Evolutionary conservation across 2,797 vertebrate genomes (phyloP), one percentile per base, ranked within the genome.

Genomic region (Cynopterus sphinx): DNA sequence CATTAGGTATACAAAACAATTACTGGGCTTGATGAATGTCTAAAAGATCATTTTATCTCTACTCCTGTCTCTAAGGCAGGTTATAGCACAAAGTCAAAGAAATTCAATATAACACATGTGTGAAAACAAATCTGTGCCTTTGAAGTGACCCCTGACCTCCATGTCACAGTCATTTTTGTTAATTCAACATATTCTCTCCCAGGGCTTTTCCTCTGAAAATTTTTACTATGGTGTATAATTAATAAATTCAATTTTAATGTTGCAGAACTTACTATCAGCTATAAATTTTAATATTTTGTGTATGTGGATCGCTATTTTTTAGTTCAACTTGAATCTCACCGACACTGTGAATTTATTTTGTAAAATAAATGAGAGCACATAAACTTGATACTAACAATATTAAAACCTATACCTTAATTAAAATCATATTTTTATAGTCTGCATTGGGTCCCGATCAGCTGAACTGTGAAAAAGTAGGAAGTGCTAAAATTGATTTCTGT

Each of bases 121-220:
- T 79, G 63, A 86, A 96, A 96, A 74, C 41, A 91, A 96, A 89
- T 61, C 59, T 95, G 31, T 73, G n/a, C 51, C 75, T 96, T 83
- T 91, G 74, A 91, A 91, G 91, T 91, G 78, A 95, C 61, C 86
- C 15, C 55, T 95, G 77, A 92, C 73, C 93, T 91, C 17, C 6
- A n/a, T 33, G 89, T 39, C 53, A 53, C 4, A 33, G 57, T 84
- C 15, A 57, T 73, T 95, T 82, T 84, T 68, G 46, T 71, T 92
- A 67, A 75, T 61, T 22, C 57, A 82, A 36, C 17, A 57, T 87
- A 89, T 28, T 90, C 43, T 91, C 59, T 77, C 22, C 19, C 9
- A 59, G 55, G 12, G 70, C 57, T 91, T 97, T 95, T 22, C 3
- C 55, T 21, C 11, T 74, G 67, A 82, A 91, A 36, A 59, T 84